These are phyloP conservation scores for Arbacia lixula DNA, from an alignment of 53 echinoderm and acorn worm genomes.

Conservation along the genomic window DNA sequence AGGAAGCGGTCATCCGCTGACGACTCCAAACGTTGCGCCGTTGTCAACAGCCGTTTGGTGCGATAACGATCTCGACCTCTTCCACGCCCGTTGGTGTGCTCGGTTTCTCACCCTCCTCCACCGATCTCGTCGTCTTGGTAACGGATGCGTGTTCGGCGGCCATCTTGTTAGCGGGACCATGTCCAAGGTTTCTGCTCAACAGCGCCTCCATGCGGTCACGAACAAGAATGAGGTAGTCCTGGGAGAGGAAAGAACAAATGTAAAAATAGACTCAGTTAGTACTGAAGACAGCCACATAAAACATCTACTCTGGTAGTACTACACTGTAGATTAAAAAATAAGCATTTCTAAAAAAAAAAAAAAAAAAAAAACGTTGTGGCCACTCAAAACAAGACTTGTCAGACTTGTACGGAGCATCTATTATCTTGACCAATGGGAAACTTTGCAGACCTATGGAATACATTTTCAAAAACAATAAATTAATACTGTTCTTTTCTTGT, in stretches of 20 bases:
- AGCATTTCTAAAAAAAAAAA: no score
- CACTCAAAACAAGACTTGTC: no score
- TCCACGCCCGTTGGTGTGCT: constrained; percentile 49
- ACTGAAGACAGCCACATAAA: no score
- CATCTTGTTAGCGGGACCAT: constrained; percentile 16
- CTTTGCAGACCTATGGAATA: no score
- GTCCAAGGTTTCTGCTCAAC: constrained; percentile 58
- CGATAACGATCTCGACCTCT: constrained; percentile 18
- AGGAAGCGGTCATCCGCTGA: no score
- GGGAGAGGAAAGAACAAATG: constrained; percentile 13
- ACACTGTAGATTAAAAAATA: no score
- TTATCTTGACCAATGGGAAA: no score
- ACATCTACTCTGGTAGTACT: no score
- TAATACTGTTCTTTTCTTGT: no score
- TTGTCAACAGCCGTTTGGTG: constrained; percentile 30
- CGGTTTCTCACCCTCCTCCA: constrained; percentile 21
- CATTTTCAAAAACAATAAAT: no score
- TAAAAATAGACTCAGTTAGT: background rate
- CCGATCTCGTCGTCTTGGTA: background rate
- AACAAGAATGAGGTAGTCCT: constrained; percentile 79
- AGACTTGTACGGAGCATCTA: no score
- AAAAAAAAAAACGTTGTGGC: no score
- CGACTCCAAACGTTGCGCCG: background rate
- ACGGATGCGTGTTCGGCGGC: background rate
- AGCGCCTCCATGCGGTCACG: constrained; percentile 80